Conservation (phyloP, 2,113 vertebrate species). For the Prionailurus viverrinus region DNA sequence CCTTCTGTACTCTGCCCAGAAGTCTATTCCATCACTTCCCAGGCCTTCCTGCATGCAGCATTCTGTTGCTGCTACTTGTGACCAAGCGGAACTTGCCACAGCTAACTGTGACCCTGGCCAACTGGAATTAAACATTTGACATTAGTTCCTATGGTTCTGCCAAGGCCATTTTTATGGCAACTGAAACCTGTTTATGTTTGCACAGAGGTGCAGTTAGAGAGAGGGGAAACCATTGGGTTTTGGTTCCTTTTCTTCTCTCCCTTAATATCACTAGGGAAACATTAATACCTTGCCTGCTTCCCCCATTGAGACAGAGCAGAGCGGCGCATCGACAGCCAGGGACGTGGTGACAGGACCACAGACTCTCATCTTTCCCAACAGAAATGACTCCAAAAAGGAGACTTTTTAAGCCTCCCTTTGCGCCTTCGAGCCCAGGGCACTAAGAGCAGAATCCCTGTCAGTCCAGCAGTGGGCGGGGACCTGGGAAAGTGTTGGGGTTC, state of each 20-base stretch:
- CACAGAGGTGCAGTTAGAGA: not conserved
- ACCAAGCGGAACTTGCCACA: not conserved
- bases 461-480: not conserved
- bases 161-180: not conserved
- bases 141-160: not conserved
- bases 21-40: not conserved
- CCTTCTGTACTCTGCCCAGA: not conserved
- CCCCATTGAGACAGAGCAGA: not conserved
- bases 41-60: not conserved
- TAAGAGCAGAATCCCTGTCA: not conserved
- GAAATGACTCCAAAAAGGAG: not conserved
- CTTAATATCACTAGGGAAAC: not conserved
- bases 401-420: not conserved
- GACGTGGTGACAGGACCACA: not conserved
- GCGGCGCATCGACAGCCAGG: not conserved
- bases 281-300: not conserved
- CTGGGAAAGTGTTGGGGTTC: not conserved
- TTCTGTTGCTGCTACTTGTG: not conserved
- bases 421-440: not conserved
- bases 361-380: not conserved
- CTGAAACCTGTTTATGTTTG: not conserved
- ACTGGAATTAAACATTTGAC: not conserved
- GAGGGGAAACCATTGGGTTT: not conserved
- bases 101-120: not conserved
- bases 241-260: not conserved